phyloP scores from a whole-genome alignment of 2,888 invertebrate species.

The Acrobeloides nanus region DNA sequence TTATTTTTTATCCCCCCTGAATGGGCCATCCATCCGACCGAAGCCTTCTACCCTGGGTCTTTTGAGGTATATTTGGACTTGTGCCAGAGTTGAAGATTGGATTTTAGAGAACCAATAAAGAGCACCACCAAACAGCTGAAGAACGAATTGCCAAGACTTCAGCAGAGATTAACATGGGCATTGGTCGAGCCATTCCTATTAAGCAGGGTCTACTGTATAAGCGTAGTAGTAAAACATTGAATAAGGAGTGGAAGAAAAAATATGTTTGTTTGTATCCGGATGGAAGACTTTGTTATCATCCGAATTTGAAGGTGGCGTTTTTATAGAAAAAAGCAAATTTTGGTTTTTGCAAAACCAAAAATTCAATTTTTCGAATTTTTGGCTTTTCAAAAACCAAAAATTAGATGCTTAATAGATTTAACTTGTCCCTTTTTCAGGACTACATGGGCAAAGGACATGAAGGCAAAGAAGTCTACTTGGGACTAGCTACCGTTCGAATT shows the following conservation, averaged over 20 bases:
- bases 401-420: conserved; percentile 9
- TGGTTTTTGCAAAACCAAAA: neutral
- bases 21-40: too few species aligned
- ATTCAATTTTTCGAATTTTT: neutral
- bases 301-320: conserved; percentile 83
- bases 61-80: too few species aligned
- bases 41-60: too few species aligned
- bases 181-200: conserved; percentile 87
- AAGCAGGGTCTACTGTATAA: conserved; percentile 96
- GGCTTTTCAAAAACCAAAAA: neutral
- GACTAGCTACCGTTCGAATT: conserved; percentile 92
- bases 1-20: too few species aligned
- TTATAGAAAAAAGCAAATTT: too few species aligned
- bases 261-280: conserved; percentile 92
- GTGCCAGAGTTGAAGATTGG: too few species aligned
- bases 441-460: conserved; percentile 10
- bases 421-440: conserved; percentile 9
- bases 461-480: conserved; percentile 87
- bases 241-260: conserved; percentile 96
- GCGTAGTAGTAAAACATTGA: conserved; percentile 57
- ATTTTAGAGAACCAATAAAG: conserved; percentile 60
- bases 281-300: conserved; percentile 87
- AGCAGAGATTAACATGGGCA: conserved; percentile 67
- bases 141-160: conserved; percentile 57
- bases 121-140: conserved; percentile 19